Evolutionary conservation across 2,888 invertebrate genomes (phyloP).

Genomic region (Meliscaeva auricollis): DNA sequence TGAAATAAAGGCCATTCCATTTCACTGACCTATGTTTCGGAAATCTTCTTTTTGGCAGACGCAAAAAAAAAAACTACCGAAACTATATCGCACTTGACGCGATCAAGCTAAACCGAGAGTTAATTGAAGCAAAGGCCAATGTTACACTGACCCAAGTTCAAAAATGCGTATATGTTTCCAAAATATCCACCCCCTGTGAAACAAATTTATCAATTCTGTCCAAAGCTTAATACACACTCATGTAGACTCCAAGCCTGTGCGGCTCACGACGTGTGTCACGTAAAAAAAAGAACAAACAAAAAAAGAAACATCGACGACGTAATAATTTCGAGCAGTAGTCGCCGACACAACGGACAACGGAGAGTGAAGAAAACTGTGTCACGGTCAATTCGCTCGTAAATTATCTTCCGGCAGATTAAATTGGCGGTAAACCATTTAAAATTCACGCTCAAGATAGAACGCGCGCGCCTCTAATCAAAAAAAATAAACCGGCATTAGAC

Average conservation of each 20-base stretch:
- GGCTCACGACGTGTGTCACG: conserved; percentile 34
- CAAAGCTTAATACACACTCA: too few species aligned
- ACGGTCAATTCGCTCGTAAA: conserved; percentile 76
- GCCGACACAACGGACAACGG: not conserved
- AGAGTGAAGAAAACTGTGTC: conserved; percentile 72
- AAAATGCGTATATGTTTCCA: conserved; percentile 13
- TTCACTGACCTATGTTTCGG: conserved; percentile 30
- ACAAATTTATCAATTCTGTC: not conserved
- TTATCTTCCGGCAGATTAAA: conserved; percentile 76
- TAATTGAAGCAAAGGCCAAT: conserved; percentile 35
- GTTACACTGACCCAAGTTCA: conserved; percentile 39
- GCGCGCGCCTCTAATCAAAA: conserved; percentile 58
- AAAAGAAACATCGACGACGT: conserved; percentile 21
- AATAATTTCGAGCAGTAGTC: conserved; percentile 21
- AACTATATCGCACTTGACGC: not conserved
- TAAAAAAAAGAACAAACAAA: conserved; percentile 11
- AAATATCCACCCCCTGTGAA: not conserved
- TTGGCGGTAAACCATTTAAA: conserved; percentile 62
- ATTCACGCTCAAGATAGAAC: conserved; percentile 50
- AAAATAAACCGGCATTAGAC: conserved; percentile 51
- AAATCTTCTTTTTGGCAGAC: conserved; percentile 38
- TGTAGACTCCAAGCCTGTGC: too few species aligned
- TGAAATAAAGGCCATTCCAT: conserved; percentile 35
- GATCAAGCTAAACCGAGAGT: not conserved
- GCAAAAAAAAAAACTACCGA: not conserved